Percentiles rank a stretch among this genome's conserved stretches.
Evolutionary conservation across 2,113 vertebrate species (phyloP).

Genomic region (Notothenia coriiceps): DNA sequence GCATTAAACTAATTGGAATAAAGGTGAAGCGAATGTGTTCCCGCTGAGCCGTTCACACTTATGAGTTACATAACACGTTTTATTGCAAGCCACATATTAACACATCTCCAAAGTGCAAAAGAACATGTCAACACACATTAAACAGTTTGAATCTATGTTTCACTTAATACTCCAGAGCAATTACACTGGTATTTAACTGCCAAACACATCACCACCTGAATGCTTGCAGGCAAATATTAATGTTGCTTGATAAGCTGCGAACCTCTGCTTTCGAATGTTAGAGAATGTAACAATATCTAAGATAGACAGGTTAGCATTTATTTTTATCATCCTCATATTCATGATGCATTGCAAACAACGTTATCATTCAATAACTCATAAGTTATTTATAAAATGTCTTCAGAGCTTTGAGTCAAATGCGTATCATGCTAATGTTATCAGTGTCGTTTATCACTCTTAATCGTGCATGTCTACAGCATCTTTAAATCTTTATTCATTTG

Average conservation of each 20-base stretch:
- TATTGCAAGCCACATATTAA: slow-evolving; percentile 10
- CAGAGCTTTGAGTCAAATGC: not conserved
- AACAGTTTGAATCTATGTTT: not conserved
- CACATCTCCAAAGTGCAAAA: not conserved
- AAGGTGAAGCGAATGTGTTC: not conserved
- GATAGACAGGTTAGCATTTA: not conserved
- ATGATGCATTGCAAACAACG: no score
- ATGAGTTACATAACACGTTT: slow-evolving; percentile 19
- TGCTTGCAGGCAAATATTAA: not conserved
- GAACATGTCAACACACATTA: slow-evolving; percentile 7
- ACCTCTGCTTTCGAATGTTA: not conserved
- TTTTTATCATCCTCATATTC: no score
- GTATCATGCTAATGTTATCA: not conserved
- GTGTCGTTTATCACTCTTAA: slow-evolving; percentile 1
- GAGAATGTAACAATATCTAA: not conserved
- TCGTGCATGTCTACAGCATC: slow-evolving; percentile 1
- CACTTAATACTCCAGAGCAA: not conserved
- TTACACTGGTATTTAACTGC: not conserved
- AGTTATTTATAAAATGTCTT: not conserved
- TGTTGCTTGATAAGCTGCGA: not conserved
- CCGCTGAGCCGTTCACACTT: not conserved
- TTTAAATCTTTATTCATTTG: slow-evolving; percentile 45
- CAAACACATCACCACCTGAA: not conserved
- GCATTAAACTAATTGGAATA: not conserved
- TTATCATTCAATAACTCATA: not conserved